Conservation (phyloP, 2,113 vertebrate genomes). For the Paradoxurus hermaphroditus region DNA sequence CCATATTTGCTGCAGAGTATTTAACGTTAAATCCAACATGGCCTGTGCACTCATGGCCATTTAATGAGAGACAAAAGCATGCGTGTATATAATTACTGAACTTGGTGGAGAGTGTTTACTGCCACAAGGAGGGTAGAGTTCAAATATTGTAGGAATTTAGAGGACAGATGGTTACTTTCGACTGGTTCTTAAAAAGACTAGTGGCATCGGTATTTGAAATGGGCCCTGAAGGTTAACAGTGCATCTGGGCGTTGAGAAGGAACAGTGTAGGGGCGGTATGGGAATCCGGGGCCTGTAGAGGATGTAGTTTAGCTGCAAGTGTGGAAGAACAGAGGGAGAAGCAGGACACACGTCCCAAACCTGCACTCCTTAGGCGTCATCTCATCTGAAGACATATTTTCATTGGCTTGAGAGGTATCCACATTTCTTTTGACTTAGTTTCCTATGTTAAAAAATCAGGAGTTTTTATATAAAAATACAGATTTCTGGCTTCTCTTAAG, state of each 20-base stretch:
- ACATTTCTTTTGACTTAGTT: background rate
- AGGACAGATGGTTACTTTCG: background rate
- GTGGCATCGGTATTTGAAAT: background rate
- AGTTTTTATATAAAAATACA: background rate
- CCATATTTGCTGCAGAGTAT: background rate
- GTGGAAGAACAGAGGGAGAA: background rate
- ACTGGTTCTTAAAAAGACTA: background rate
- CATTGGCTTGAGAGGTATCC: background rate
- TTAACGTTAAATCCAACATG: background rate
- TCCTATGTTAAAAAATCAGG: background rate
- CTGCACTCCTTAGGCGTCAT: background rate
- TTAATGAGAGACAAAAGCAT: background rate
- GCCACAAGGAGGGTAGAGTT: background rate
- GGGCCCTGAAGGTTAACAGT: background rate
- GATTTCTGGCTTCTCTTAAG: background rate
- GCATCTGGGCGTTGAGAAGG: background rate
- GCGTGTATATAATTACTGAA: background rate
- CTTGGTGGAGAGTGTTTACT: background rate
- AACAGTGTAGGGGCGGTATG: background rate
- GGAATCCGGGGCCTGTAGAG: too few relatives aligned
- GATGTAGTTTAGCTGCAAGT: too few relatives aligned
- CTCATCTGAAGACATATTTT: background rate
- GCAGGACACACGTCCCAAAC: background rate
- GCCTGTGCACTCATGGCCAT: background rate
- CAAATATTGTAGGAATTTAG: background rate